A percentile compares a stretch with the other conserved stretches of the same genome.
These are phyloP conservation scores for Tapirus indicus DNA, from an alignment of 2,797 vertebrate species.

Conservation along the genomic window DNA sequence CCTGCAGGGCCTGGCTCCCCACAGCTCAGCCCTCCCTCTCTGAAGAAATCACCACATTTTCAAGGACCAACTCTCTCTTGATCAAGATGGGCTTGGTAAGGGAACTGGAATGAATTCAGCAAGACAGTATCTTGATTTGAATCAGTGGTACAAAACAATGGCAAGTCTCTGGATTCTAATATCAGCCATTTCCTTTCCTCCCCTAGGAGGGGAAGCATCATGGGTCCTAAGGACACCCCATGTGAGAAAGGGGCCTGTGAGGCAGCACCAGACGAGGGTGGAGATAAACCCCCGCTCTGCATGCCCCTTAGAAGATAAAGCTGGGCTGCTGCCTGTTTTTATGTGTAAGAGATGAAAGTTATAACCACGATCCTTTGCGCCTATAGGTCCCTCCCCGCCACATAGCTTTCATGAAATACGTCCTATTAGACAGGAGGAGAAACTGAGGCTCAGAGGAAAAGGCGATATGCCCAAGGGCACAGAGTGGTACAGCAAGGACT, in stretches of 20 bases:
- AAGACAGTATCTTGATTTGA: conserved; percentile 78
- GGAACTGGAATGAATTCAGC: conserved; percentile 67
- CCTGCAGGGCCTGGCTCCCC: neutral
- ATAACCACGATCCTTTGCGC: neutral
- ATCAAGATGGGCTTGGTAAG: conserved; percentile 49
- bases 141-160: conserved; percentile 38
- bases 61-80: neutral
- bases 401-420: neutral
- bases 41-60: conserved; percentile 21
- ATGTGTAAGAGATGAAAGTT: neutral
- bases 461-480: neutral
- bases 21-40: neutral
- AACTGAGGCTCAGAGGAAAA: conserved; percentile 24
- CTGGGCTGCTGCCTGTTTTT: neutral
- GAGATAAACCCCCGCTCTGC: neutral
- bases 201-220: neutral
- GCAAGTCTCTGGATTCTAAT: conserved; percentile 61
- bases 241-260: neutral
- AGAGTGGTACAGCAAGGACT: neutral
- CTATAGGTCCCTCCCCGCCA: neutral
- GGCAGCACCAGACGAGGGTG: neutral
- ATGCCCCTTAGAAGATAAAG: conserved; percentile 59
- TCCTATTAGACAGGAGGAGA: neutral
- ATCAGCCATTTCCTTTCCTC: conserved; percentile 41
- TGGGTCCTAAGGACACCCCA: conserved; percentile 43